These are phyloP conservation scores for Hypothenemus hampei DNA, from an alignment of 1,140 invertebrate species.

Conservation along the genomic window DNA sequence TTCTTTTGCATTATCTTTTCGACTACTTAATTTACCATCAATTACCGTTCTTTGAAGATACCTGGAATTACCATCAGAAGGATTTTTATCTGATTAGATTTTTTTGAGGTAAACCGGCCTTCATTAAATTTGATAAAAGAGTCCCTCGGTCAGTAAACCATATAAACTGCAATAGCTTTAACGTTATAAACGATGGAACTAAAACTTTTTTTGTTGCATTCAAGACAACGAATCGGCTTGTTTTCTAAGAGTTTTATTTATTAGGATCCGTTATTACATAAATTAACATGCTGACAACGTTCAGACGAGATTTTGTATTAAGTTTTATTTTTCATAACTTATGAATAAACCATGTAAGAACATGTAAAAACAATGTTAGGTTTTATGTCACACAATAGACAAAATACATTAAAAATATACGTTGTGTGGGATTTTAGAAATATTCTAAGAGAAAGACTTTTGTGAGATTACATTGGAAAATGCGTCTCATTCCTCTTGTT, in stretches of 20 bases:
- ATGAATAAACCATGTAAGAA: conserved; percentile 21
- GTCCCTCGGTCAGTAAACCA: background rate
- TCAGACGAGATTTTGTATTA: conserved; percentile 9
- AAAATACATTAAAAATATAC: background rate
- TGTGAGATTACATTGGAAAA: too few relatives aligned
- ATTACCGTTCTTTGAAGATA: conserved; percentile 17
- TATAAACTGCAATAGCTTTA: conserved; percentile 6
- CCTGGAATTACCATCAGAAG: conserved; percentile 12
- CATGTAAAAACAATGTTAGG: conserved; percentile 7
- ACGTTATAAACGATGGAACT: too few relatives aligned
- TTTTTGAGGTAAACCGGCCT: conserved; percentile 6
- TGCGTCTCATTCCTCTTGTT: too few relatives aligned
- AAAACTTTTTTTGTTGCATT: too few relatives aligned
- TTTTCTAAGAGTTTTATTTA: too few relatives aligned
- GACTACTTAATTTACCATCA: conserved; percentile 22
- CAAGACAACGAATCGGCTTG: too few relatives aligned
- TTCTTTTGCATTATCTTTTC: conserved; percentile 15
- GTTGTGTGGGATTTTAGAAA: too few relatives aligned
- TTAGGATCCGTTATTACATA: conserved; percentile 5
- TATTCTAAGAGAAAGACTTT: too few relatives aligned
- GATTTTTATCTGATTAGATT: conserved; percentile 17
- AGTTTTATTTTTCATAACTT: conserved; percentile 20
- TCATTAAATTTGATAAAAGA: conserved; percentile 17
- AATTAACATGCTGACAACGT: conserved; percentile 4
- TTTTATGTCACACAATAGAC: conserved; percentile 4